Percentiles rank a stretch among this genome's conserved stretches.
Evolutionary conservation across 2,888 invertebrate species (phyloP).

Genomic region (Tinea semifulvella): DNA sequence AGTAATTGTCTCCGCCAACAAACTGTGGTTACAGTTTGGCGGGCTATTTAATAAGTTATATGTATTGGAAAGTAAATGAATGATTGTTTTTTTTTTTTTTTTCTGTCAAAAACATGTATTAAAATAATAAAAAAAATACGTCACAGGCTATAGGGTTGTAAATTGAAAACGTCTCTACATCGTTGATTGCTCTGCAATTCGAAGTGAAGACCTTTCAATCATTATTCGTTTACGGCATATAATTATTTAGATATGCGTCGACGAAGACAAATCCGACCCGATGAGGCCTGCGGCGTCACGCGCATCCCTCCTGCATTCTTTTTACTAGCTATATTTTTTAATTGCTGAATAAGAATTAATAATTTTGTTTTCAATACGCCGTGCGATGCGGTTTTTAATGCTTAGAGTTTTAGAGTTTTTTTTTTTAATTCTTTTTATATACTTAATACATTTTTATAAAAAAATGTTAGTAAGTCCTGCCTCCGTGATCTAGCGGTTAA

Average conservation of each 20-base stretch:
- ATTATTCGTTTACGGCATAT: conserved; percentile 50
- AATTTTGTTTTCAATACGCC: conserved; percentile 21
- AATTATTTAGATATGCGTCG: conserved; percentile 59
- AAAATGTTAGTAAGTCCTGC: too few species aligned
- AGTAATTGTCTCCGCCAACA: too few species aligned
- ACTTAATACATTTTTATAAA: too few species aligned
- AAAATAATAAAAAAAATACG: too few species aligned
- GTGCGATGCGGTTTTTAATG: conserved; percentile 10
- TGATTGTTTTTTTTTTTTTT: too few species aligned
- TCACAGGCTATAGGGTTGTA: too few species aligned
- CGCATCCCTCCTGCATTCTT: conserved; percentile 14
- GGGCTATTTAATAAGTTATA: too few species aligned
- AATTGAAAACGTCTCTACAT: not conserved
- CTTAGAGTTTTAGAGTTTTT: not conserved
- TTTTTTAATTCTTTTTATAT: not conserved
- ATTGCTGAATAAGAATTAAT: conserved; percentile 49
- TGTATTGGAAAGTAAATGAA: too few species aligned
- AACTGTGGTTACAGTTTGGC: too few species aligned
- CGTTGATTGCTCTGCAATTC: conserved; percentile 26
- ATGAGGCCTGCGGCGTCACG: conserved; percentile 43
- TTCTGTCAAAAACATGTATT: too few species aligned
- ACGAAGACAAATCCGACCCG: conserved; percentile 32
- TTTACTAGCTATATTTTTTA: conserved; percentile 36
- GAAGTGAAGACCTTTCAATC: conserved; percentile 57
- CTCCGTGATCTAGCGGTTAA: too few species aligned